Evolutionary conservation across 2,113 vertebrate genomes (phyloP), one percentile per base, ranked within the genome.

Genomic region (Scortum barcoo): DNA sequence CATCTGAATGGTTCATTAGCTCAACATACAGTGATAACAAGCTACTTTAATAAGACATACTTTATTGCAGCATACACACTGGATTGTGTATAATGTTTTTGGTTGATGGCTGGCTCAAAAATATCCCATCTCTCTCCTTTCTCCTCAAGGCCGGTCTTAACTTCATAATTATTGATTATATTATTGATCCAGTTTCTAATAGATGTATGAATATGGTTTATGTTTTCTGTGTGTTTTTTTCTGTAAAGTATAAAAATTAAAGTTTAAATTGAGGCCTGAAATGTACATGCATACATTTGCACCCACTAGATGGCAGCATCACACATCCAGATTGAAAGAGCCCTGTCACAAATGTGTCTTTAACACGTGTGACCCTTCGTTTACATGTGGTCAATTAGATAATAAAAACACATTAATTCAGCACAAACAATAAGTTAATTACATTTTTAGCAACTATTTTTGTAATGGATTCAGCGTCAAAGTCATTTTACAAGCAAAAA

Each of bases 251-350:
- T n/a, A n/a, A n/a, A n/a, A n/a, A n/a, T n/a, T n/a, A n/a, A n/a
- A n/a, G n/a, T n/a, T n/a, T n/a, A n/a, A n/a, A n/a, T n/a, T n/a
- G n/a, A n/a, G n/a, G n/a, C n/a, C n/a, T n/a, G n/a, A n/a, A n/a
- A n/a, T n/a, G n/a, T n/a, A n/a, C n/a, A n/a, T n/a, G n/a, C n/a
- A n/a, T n/a, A n/a, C n/a, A 42, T 40, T 28, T 72, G 2, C 11
- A 9, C 28, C 78, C 93, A 90, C 76, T 72, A 92, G 93, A 82
- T 87, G 88, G 89, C 72, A 86, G 80, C 76, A 87, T 51, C 11
- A 40, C 48, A 57, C 46, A 54, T 78, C 14, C 33, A 33, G 2
- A 17, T 14, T 17, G 14, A 56, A 9, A 24, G 17, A 13, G 16
- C 2, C 33, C 14, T 14, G 3, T 42, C 20, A 4, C 78, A 12